Base-by-base conservation (phyloP, 2,888 invertebrate species). In the Formica aserva region DNA sequence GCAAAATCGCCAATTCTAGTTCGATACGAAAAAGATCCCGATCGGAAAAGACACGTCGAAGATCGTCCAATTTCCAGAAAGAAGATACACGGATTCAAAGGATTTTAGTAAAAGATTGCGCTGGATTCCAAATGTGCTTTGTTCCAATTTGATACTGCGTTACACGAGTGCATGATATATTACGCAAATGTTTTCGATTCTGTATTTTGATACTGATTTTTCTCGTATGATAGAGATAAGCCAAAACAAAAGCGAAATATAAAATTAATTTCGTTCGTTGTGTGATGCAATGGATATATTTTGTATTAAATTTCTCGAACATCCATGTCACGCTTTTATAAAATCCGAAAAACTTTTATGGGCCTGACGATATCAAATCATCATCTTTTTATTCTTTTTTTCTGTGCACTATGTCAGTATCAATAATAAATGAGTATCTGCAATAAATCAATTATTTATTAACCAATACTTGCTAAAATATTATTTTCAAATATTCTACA, bases 111-210 rank as follows among this genome's bases (percentile, higher is more conserved):
- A 52, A 35, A 76, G 76, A 76, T 52, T 38, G 55, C 29, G n/a
- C n/a, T 57, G 15, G 15, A 60, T 45, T 45, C 35, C 71, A 78
- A 78, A 60, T 78, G 45, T 45, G 60, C 26, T 60, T 71, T 78
- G 60, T 71, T 45, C 26, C 78, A 71, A 60, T 78, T 69, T 71
- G 55, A 69, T 45, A 32, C 41, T 6, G 11, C 41, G 63, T 67
- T 67, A 41, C 32, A 22, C 2, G 60, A 32, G 57, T 22, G 60
- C 57, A 9, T 71, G 69, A 78, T 78, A 60, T 45, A 71, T 5
- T 3, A 41, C 32, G 41, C 41, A 32, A 26, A 22, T 29, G n/a
- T 60, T 71, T 26, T 71, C 26, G 35, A 41, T 32, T 55, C 22
- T 55, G 11, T 57, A 57, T 11, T 22, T 57, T 13, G 8, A n/a